Evolutionary conservation across 2,888 invertebrate genomes (phyloP).

Genomic region (Mythimna albipuncta): DNA sequence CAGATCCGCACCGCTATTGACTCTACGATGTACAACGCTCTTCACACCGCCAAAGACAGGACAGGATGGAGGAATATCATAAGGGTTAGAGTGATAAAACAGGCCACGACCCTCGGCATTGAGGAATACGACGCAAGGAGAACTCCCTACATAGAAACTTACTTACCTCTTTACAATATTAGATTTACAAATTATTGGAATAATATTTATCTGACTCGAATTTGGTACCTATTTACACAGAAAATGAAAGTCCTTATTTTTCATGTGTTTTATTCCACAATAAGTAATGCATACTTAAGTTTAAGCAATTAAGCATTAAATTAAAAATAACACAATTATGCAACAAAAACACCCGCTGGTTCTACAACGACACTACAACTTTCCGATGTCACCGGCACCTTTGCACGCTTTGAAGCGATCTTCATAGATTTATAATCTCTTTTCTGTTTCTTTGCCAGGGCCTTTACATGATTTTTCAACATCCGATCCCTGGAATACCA

Average conservation of each 20-base stretch:
- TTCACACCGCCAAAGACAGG: too few species aligned
- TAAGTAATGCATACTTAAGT: neutral
- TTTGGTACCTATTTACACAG: neutral
- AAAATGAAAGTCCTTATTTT: neutral
- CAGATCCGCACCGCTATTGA: too few species aligned
- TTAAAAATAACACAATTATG: conserved; percentile 50
- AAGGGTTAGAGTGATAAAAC: too few species aligned
- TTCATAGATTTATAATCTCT: conserved; percentile 71
- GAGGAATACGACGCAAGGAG: too few species aligned
- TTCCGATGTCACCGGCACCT: conserved; percentile 66
- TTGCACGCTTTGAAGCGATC: conserved; percentile 48
- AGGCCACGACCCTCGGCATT: too few species aligned
- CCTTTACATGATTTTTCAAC: conserved; percentile 75
- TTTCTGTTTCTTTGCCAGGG: conserved; percentile 75
- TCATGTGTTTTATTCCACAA: conserved; percentile 4
- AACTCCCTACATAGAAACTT: too few species aligned
- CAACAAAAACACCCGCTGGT: conserved; percentile 80
- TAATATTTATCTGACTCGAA: neutral
- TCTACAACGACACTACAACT: conserved; percentile 80
- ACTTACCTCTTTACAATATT: too few species aligned
- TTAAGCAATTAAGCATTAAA: neutral
- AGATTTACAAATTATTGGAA: neutral
- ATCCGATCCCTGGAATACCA: conserved; percentile 75
- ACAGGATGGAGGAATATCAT: too few species aligned
- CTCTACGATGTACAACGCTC: too few species aligned